Evolutionary conservation across 2,113 vertebrate species (phyloP), one percentile per base, ranked within the genome.

Genomic region (Galemys pyrenaicus): DNA sequence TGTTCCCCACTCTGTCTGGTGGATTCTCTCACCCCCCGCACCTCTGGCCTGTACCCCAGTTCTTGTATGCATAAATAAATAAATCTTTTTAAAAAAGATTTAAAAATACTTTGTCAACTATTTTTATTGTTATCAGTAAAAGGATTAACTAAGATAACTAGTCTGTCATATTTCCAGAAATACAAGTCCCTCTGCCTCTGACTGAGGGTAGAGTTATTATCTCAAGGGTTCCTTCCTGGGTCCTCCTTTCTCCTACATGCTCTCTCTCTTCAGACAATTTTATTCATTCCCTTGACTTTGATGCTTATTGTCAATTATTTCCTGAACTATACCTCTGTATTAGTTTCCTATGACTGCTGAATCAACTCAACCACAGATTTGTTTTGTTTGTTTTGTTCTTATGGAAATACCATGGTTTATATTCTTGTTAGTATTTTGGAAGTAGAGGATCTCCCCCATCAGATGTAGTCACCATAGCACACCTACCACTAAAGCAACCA

Each of bases 101-200:
- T 44, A 65, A 93, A 94, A 78, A 70, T 65, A 60, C 15, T 74
- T 86, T 62, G 49, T 75, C 32, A 71, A 37, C 44, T 54, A 70
- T 75, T 70, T 96, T 88, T 64, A 79, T 89, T 85, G 41, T 41
- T 85, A 70, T 94, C 85, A 65, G n/a, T 86, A 68, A 77, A 20
- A 89, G 30, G 35, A 89, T 64, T 51, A 62, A 82, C 88, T 49
- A 67, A 24, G 46, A 51, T 80, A 74, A 35, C 54, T 78, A 46
- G 7, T 82, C 26, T 70, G 35, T 60, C 39, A 10, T 83, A 39
- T 10, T 58, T 24, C 62, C 49, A 17, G 62, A 65, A 78, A 73
- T n/a, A 1, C 6, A 83, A 87, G 41, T 54, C 95, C 46, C 24
- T 85, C 46, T 67, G 62, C 19, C 30, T 83, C 46, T 87, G n/a